Conservation (phyloP, 2,888 invertebrate genomes). For the Xylocampa areola region DNA sequence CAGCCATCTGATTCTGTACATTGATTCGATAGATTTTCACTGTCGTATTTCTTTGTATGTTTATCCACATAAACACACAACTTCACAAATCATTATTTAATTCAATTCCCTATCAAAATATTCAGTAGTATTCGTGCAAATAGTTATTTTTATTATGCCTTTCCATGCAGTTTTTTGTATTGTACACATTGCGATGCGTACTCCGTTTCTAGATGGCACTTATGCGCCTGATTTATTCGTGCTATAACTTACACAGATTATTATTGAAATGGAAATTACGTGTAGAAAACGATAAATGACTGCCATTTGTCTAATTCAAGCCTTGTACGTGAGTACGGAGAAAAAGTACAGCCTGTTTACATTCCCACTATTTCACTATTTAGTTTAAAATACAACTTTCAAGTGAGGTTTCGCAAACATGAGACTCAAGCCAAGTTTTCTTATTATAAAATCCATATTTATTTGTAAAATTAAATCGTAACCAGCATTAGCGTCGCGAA, state of each 20-base stretch:
- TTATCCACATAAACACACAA: neutral
- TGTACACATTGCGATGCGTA: slow-evolving; percentile 7
- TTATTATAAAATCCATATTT: neutral
- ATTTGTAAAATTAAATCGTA: neutral
- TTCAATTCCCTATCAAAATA: neutral
- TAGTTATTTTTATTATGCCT: slow-evolving; percentile 15
- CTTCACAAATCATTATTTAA: neutral
- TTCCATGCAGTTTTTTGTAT: slow-evolving; percentile 34
- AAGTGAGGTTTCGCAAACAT: slow-evolving; percentile 13
- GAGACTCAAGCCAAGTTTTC: slow-evolving; percentile 13
- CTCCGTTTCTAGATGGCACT: slow-evolving; percentile 42
- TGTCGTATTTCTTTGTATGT: neutral
- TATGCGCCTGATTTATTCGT: slow-evolving; percentile 68
- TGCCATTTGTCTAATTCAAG: slow-evolving; percentile 64
- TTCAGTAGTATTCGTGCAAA: neutral
- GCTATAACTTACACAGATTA: slow-evolving; percentile 72
- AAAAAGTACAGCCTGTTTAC: slow-evolving; percentile 42
- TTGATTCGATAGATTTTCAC: slow-evolving; percentile 2
- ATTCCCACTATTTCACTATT: slow-evolving; percentile 39
- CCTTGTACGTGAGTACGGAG: slow-evolving; percentile 41
- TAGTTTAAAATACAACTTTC: slow-evolving; percentile 27
- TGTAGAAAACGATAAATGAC: slow-evolving; percentile 71
- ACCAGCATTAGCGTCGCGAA: neutral
- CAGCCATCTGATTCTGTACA: slow-evolving; percentile 3
- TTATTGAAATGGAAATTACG: slow-evolving; percentile 72